Base-by-base conservation (phyloP, 2,113 vertebrate species). In the Pandion haliaetus region DNA sequence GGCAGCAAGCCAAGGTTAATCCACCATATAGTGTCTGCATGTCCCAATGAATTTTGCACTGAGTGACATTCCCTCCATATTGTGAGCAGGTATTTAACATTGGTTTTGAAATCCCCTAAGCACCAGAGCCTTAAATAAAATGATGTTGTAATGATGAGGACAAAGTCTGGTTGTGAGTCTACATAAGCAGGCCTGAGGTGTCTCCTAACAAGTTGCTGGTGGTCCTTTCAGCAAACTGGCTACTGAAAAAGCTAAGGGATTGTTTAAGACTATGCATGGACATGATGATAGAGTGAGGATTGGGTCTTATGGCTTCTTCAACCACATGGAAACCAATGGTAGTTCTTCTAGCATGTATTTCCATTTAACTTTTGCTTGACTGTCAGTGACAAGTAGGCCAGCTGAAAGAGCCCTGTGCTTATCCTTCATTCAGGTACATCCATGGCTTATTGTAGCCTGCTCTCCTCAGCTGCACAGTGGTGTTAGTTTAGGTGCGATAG, bases 401-500 rank as follows among this genome's bases (percentile, higher is more conserved):
- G 14, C 26, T 81, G 55, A 66, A 71, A 29, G 18, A 92, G 40
- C 82, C 42, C 72, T 79, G 7, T 65, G 14, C 7, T 88, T 65
- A 67, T 61, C 74, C 66, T 82, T 73, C 26, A 58, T 40, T n/a
- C 9, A 58, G 45, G 42, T 81, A 76, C 84, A 66, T 70, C 17
- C 85, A 90, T 17, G 8, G 58, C 32, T 85, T 87, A 54, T 82
- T 90, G 4, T 31, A 62, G 21, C 12, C 29, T 82, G 32, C 5
- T 82, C 50, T 76, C 62, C 93, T 78, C 81, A 82, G 82, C 86
- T 95, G 61, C 76, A 83, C 92, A 83, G 65, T 4, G 52, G 67
- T 84, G 87, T 29, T 96, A 65, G 67, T 95, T 96, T 91, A 95
- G 31, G 26, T 55, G 82, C 88, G 91, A 91, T 79, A 62, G 21